Evolutionary conservation across 2,888 invertebrate species (phyloP), one percentile per base, ranked within the genome.

Genomic region (Hecatera dysodea): DNA sequence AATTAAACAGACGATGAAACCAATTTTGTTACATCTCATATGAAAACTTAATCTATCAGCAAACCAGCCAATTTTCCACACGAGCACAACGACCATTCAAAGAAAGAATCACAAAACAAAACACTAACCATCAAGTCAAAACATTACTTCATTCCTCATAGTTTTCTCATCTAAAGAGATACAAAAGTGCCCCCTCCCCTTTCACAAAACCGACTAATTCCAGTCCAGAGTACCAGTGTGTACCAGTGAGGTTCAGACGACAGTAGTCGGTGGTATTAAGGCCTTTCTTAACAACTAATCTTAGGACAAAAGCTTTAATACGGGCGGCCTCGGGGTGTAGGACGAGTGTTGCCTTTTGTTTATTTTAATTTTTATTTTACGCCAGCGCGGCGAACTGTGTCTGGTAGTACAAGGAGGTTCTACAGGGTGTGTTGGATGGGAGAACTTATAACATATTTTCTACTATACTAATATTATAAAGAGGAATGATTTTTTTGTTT

Each of bases 291-390:
- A 93, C 91, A 93, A 93, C 95, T 95, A 95, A 95, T 95, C 95
- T 95, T 93, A 95, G 93, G 92, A 95, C 95, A 95, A 95, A 95
- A 93, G 95, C 90, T 90, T 94, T 94, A 94, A 94, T 94, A 92
- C 91, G 86, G 81, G 83, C 83, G 92, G 95, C 93, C 85, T 86
- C 85, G 92, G 89, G 94, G 93, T 94, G 90, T 95, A 91, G 95
- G 94, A 90, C 94, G 94, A 90, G 87, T 90, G 92, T 90, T 88
- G 77, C 88, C 90, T 89, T 91, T 95, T 95, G 95, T 95, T 95
- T 95, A 93, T 95, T 95, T 95, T 94, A 95, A 94, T 95, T 95
- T 95, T 95, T 94, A 90, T 95, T 95, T 95, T 94, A 90, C 93
- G 94, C 93, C 90, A 92, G 90, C 90, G 87, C 87, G 84, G 86